A percentile compares a stretch with the other conserved stretches of the same genome.
phyloP scores from a whole-genome alignment of 2,797 vertebrate species.

The Onychomys arenicola region DNA sequence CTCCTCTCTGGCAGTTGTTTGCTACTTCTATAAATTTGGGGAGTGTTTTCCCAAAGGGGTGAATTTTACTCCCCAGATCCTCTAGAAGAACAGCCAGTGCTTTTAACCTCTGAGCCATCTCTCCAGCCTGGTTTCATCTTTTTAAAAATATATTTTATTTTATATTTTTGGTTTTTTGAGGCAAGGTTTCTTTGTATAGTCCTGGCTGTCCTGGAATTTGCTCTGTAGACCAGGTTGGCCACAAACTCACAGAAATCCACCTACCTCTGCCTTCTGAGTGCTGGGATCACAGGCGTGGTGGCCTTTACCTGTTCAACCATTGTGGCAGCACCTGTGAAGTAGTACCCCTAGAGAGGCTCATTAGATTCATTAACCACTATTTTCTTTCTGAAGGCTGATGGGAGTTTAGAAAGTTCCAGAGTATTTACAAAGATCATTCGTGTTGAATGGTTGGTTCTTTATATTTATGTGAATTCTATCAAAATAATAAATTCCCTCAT shows the following conservation, averaged over 20 bases:
- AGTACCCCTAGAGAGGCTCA: background rate
- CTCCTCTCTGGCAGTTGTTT: background rate
- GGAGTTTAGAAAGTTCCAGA: background rate
- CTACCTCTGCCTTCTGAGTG: background rate
- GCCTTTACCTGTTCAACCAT: background rate
- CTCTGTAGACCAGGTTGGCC: background rate
- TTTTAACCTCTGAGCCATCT: too few species aligned
- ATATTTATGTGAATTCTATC: background rate
- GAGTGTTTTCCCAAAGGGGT: background rate
- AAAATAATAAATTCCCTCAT: background rate
- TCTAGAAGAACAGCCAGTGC: too few species aligned
- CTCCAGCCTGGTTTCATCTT: background rate
- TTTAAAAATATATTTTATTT: background rate
- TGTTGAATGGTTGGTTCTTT: background rate
- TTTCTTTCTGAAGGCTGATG: background rate
- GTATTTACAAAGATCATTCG: background rate
- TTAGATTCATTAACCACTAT: background rate
- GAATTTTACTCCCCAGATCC: background rate
- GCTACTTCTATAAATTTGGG: too few species aligned
- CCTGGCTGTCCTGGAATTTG: background rate
- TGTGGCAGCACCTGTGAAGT: background rate
- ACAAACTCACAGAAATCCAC: background rate
- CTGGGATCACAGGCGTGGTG: background rate
- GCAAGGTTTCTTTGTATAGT: background rate
- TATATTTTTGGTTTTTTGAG: background rate